Conservation (phyloP, 1,140 invertebrate species). For the Macrocentrus cingulum region DNA sequence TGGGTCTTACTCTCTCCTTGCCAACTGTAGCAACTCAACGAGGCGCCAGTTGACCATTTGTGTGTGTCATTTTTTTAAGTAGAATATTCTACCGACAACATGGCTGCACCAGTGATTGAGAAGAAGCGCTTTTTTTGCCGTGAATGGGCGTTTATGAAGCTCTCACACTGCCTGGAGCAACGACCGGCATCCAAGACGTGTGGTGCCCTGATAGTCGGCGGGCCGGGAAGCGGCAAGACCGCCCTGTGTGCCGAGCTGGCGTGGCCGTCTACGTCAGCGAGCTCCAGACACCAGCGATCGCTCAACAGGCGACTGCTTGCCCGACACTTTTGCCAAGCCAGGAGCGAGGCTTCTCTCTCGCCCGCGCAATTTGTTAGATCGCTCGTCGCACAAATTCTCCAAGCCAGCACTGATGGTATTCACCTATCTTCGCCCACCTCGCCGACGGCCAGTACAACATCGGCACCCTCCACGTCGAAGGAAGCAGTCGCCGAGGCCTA, state of each 20-base stretch:
- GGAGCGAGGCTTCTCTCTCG: constrained; percentile 64
- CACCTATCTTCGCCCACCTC: constrained; percentile 38
- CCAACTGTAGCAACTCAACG: too few relatives aligned
- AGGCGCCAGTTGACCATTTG: too few relatives aligned
- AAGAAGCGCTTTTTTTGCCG: constrained; percentile 76
- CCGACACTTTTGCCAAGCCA: constrained; percentile 78
- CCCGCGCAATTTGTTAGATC: constrained; percentile 81
- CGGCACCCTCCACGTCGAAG: constrained; percentile 39
- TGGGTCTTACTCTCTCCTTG: too few relatives aligned
- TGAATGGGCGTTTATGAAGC: constrained; percentile 94
- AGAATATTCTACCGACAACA: constrained; percentile 29
- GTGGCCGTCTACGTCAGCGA: constrained; percentile 68
- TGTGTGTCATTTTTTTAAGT: too few relatives aligned
- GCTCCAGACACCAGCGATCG: constrained; percentile 68
- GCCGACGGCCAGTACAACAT: constrained; percentile 43
- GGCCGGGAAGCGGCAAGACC: constrained; percentile 86
- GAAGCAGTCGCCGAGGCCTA: constrained; percentile 73
- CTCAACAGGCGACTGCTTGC: constrained; percentile 77
- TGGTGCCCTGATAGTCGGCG: constrained; percentile 82
- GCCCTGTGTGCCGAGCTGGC: constrained; percentile 83
- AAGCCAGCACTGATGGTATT: constrained; percentile 51
- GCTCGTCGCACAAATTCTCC: constrained; percentile 73
- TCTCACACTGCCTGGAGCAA: constrained; percentile 88
- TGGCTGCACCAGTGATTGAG: constrained; percentile 59
- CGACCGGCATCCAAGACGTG: constrained; percentile 74